Evolutionary conservation across 1,140 invertebrate species (phyloP), one percentile per base, ranked within the genome.

Genomic region (Aphaenogaster ashmeadi): DNA sequence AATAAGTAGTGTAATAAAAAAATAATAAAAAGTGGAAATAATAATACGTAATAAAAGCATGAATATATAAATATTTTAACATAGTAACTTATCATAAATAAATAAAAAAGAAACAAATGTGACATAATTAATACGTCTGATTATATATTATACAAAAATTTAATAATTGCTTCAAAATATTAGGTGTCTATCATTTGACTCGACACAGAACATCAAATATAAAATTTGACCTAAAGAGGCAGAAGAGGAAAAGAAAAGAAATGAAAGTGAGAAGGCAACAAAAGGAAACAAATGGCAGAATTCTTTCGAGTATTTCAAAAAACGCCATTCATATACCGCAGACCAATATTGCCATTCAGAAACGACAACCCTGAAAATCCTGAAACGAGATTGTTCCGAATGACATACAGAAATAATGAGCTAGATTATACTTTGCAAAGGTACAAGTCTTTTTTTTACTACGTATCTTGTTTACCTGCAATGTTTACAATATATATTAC

Each of bases 271-370:
- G n/a, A n/a, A 60, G 27, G 41, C 60, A 69, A 80, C 38, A 67
- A 71, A 56, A 67, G 77, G 33, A 27, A 60, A n/a, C n/a, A n/a
- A n/a, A 69, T 21, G 33, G 7, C 44, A 58, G 64, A 64, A 86
- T 81, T 86, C 58, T 78, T 44, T n/a, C 71, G 50, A 86, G 62
- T 80, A 74, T 74, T 78, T 88, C 78, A 87, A 75, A 84, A 91
- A 91, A 90, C 88, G 74, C 87, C 89, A 91, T 91, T 91, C 87
- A 91, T 71, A 83, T 71, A 52, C 78, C 62, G 50, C 84, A 64
- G 38, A 60, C 89, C 83, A 64, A 90, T 90, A 89, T 90, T 80
- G 81, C 90, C 87, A 90, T 91, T 91, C 81, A 90, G 81, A 88
- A 83, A 67, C 89, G 77, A 80, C 79, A 90, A 77, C 79, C 58